phyloP scores from a whole-genome alignment of 2,888 invertebrate genomes.

The Himalopsyche tibetana region DNA sequence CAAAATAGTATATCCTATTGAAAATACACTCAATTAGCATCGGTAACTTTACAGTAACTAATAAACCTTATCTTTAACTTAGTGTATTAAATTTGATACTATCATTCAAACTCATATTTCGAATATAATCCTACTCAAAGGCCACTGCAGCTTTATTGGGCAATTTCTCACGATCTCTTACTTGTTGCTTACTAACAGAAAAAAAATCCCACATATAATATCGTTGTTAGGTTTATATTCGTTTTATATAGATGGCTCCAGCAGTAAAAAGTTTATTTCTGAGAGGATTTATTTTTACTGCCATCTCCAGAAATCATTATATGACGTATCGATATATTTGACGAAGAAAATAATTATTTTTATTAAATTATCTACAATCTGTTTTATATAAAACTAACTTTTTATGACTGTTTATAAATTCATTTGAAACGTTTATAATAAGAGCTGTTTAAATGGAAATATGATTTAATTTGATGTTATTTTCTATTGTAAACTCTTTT shows the following conservation, averaged over 20 bases:
- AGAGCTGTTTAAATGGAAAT: too few species aligned
- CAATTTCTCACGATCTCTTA: slow-evolving; percentile 7
- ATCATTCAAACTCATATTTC: not conserved
- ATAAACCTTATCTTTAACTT: not conserved
- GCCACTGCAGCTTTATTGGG: slow-evolving; percentile 24
- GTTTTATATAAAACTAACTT: too few species aligned
- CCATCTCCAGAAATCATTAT: not conserved
- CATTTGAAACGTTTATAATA: too few species aligned
- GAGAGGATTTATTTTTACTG: slow-evolving; percentile 4
- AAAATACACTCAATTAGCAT: too few species aligned
- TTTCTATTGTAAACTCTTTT: too few species aligned
- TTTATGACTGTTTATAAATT: too few species aligned
- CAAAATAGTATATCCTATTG: too few species aligned
- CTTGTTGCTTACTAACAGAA: not conserved
- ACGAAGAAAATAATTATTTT: not conserved
- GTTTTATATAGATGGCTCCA: not conserved
- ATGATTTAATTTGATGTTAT: too few species aligned
- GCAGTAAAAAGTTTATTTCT: slow-evolving; percentile 14
- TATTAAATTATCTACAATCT: not conserved
- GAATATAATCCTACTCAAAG: not conserved
- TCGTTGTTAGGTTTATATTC: slow-evolving; percentile 8
- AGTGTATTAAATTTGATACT: not conserved
- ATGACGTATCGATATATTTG: not conserved
- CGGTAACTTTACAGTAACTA: too few species aligned
- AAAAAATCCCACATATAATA: not conserved